Percentiles rank a stretch among this genome's conserved stretches.
Evolutionary conservation across 1,140 invertebrate species (phyloP).

Genomic region (Piezodorus guildinii): DNA sequence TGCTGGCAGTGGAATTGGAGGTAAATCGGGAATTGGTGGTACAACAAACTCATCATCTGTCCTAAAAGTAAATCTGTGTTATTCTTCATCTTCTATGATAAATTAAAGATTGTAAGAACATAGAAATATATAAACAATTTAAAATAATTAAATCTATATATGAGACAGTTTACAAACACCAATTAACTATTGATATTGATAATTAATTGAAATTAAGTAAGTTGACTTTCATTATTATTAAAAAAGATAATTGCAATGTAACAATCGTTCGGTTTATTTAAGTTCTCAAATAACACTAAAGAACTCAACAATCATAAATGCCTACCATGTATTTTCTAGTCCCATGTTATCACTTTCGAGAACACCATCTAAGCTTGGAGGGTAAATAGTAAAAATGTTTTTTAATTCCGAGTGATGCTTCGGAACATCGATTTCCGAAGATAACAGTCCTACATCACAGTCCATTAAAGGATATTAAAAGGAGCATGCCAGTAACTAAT

Average conservation of each 20-base stretch:
- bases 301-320: neutral
- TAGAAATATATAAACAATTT: too few species aligned
- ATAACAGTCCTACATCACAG: constrained; percentile 10
- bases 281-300: too few species aligned
- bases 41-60: constrained; percentile 9
- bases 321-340: constrained; percentile 18
- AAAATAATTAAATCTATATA: too few species aligned
- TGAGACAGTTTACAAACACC: too few species aligned
- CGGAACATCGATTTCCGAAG: constrained; percentile 16
- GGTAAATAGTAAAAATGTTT: neutral
- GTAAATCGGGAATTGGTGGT: neutral
- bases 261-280: too few species aligned
- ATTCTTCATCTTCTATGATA: neutral
- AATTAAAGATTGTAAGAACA: neutral
- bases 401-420: constrained; percentile 3
- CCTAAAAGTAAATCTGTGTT: neutral
- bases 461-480: constrained; percentile 10
- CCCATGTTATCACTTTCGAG: constrained; percentile 10
- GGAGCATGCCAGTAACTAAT: neutral
- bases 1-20: neutral
- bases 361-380: neutral
- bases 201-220: too few species aligned
- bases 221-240: too few species aligned
- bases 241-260: too few species aligned
- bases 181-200: too few species aligned